Base-by-base conservation (phyloP, 2,888 invertebrate genomes). In the Rhamnusium bicolor region DNA sequence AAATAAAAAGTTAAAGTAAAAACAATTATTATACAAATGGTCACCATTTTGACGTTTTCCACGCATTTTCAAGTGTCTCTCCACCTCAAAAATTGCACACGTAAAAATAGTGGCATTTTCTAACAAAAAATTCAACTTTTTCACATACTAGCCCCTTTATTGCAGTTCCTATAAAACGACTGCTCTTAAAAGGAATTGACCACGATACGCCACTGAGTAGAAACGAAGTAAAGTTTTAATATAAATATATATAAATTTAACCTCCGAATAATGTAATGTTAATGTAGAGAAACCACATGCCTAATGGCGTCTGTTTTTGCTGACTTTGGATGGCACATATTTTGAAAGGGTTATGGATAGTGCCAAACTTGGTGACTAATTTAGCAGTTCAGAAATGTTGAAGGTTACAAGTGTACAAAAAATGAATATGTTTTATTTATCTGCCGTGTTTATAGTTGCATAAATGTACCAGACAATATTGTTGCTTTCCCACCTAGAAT, bases 231-330 rank as follows among this genome's bases (percentile, higher is more conserved):
- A 54, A 54, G 54, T 54, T 54, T 54, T 14, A 27, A n/a, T 54
- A 27, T 24, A 54, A 19, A 21, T 51, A 51, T 51, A n/a, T 18
- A 54, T 54, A 24, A 54, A 24, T 54, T n/a, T 54, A 19, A 24
- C n/a, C 54, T 19, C 21, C n/a, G 54, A 18, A 24, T 19, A 54
- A 54, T 24, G 19, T 24, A 24, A 24, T 27, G 19, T 54, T 24
- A 54, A 54, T 54, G 54, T 54, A 24, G 27, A n/a, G 10, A 54
- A 24, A 54, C 54, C 54, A n/a, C 54, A 24, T 7, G 24, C n/a
- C 54, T 54, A 54, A 54, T 54, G 27, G 54, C 27, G 24, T 27
- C 10, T 24, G 21, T 54, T 54, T 54, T 54, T 54, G 54, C 24
- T 24, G 24, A 27, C 24, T 54, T 54, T 24, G 12, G n/a, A 27